These are phyloP conservation scores for Eristalis tenax DNA, from an alignment of 2,888 invertebrate genomes.

Conservation along the genomic window DNA sequence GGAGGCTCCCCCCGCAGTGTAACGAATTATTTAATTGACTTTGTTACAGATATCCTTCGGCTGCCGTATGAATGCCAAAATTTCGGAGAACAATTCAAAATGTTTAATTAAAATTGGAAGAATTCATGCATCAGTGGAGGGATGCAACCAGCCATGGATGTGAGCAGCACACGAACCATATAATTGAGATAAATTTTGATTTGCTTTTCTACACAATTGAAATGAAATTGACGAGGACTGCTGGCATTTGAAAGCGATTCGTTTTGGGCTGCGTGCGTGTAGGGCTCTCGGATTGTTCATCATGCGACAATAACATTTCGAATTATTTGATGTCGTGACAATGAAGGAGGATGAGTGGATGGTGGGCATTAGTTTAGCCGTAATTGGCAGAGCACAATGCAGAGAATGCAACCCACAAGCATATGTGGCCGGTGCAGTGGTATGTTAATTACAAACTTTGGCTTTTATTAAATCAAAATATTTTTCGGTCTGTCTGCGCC, in stretches of 20 bases:
- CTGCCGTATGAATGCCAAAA: not conserved
- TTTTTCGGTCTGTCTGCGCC: not conserved
- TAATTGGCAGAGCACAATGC: slow-evolving; percentile 2
- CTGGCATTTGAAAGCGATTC: slow-evolving; percentile 24
- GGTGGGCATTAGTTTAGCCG: not conserved
- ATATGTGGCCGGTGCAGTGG: slow-evolving; percentile 10
- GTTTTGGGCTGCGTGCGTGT: slow-evolving; percentile 4
- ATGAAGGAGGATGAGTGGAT: not conserved
- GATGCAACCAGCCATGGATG: not conserved
- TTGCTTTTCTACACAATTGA: slow-evolving; percentile 8
- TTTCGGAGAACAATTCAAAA: not conserved
- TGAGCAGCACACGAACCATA: not conserved
- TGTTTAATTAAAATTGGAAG: slow-evolving; percentile 40
- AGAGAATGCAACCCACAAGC: not conserved
- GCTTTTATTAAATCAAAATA: not conserved
- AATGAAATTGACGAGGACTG: not conserved
- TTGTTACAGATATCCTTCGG: slow-evolving; percentile 9
- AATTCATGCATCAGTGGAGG: not conserved
- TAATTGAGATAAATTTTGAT: slow-evolving; percentile 51
- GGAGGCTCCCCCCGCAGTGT: not conserved
- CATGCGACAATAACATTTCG: slow-evolving; percentile 23
- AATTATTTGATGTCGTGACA: not conserved
- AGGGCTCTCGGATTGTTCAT: slow-evolving; percentile 1
- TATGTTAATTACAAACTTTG: slow-evolving; percentile 20
- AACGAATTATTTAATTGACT: slow-evolving; percentile 28